These are phyloP conservation scores for Rhynchomys soricoides DNA, from an alignment of 2,113 vertebrate species.

Conservation along the genomic window DNA sequence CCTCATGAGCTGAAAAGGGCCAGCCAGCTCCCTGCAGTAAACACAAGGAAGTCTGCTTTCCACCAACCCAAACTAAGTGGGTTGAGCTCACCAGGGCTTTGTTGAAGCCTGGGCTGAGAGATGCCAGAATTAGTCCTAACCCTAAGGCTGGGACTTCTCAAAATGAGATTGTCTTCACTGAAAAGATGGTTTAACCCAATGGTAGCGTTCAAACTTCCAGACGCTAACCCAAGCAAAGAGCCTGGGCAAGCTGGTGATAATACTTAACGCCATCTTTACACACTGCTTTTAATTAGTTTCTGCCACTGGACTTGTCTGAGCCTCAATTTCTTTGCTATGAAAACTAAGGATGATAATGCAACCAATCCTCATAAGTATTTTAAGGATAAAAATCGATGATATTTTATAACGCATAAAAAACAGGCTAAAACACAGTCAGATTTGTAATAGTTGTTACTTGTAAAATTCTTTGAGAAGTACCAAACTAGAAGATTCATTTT, in stretches of 20 bases:
- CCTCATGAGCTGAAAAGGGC: conserved; percentile 61
- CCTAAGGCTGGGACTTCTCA: not conserved
- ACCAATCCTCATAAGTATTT: not conserved
- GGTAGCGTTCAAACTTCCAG: not conserved
- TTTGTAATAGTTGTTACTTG: not conserved
- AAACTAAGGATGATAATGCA: not conserved
- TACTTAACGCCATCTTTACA: rapidly evolving
- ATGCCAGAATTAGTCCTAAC: not conserved
- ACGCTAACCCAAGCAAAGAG: no score
- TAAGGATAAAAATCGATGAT: not conserved
- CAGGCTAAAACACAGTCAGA: not conserved
- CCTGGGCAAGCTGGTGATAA: no score
- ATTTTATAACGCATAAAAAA: not conserved
- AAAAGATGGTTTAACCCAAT: not conserved
- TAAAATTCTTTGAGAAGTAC: not conserved
- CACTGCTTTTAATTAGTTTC: not conserved
- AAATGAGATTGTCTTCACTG: not conserved
- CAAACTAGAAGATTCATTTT: not conserved
- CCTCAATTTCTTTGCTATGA: not conserved
- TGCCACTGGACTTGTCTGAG: not conserved
- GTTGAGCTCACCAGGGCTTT: not conserved
- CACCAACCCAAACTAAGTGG: conserved; percentile 49
- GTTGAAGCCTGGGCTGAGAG: not conserved
- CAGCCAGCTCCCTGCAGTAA: conserved; percentile 60
- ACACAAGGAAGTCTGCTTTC: conserved; percentile 53